Evolutionary conservation across 2,797 vertebrate genomes (phyloP).

Genomic region (Sparus aurata): DNA sequence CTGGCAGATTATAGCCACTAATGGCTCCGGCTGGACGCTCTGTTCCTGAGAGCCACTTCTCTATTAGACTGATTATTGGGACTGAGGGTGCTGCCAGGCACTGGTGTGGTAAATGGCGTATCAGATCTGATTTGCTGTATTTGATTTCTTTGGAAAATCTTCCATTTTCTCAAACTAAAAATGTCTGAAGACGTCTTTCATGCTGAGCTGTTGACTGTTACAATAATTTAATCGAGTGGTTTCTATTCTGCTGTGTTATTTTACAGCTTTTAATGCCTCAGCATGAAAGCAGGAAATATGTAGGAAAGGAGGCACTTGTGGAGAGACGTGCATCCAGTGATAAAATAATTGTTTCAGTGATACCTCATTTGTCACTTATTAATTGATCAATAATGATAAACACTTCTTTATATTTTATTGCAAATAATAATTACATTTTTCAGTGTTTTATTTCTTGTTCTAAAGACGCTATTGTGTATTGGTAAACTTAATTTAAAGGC

Average conservation of each 20-base stretch:
- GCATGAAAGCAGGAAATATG: too few relatives aligned
- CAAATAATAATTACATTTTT: too few relatives aligned
- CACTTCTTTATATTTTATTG: too few relatives aligned
- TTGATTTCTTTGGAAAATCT: conserved; percentile 30
- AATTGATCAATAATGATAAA: too few relatives aligned
- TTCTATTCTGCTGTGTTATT: background rate
- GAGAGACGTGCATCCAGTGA: too few relatives aligned
- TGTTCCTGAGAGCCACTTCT: conserved; percentile 32
- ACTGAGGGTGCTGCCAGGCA: conserved; percentile 33
- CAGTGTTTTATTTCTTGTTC: too few relatives aligned
- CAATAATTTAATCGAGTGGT: background rate
- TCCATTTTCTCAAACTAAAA: conserved; percentile 8
- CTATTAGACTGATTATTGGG: conserved; percentile 51
- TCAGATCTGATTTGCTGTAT: conserved; percentile 33
- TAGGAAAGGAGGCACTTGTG: too few relatives aligned
- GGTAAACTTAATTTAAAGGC: too few relatives aligned
- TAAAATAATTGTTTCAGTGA: too few relatives aligned
- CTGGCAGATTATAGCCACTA: conserved; percentile 46
- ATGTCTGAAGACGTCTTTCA: background rate
- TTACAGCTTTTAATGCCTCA: too few relatives aligned
- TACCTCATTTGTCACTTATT: too few relatives aligned
- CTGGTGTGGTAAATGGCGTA: conserved; percentile 26
- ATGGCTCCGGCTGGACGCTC: conserved; percentile 45
- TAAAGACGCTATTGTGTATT: too few relatives aligned
- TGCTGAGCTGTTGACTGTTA: background rate